These are phyloP conservation scores for Neelides folsomi DNA, from an alignment of 2,888 invertebrate genomes.

Conservation along the genomic window DNA sequence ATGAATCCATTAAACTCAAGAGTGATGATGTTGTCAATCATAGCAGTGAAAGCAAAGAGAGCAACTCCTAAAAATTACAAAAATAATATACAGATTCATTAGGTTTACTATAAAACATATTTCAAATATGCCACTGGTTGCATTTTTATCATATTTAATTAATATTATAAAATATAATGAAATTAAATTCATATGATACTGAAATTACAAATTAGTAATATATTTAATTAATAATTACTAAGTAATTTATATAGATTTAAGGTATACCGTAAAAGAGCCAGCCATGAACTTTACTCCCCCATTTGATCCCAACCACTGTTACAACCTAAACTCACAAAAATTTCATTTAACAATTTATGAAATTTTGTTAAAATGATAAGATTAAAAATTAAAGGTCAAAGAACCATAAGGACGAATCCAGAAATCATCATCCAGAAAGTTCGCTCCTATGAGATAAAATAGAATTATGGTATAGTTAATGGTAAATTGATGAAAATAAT, in stretches of 20 bases:
- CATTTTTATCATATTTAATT: too few species aligned
- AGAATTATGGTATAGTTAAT: not conserved
- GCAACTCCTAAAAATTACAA: conserved; percentile 15
- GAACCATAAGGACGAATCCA: conserved; percentile 17
- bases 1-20: conserved; percentile 28
- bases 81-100: too few species aligned
- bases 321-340: too few species aligned
- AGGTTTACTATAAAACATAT: too few species aligned
- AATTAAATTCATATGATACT: too few species aligned
- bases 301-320: conserved; percentile 3
- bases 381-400: too few species aligned
- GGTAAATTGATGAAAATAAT: not conserved
- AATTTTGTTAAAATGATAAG: too few species aligned
- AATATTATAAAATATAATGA: too few species aligned
- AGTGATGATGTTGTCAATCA: conserved; percentile 30
- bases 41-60: conserved; percentile 26
- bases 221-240: not conserved
- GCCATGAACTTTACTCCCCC: conserved; percentile 16
- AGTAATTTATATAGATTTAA: not conserved
- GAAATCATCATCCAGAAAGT: conserved; percentile 26
- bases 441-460: conserved; percentile 14
- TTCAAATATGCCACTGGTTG: too few species aligned
- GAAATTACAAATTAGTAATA: too few species aligned
- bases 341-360: too few species aligned
- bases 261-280: conserved; percentile 27